Evolutionary conservation across 1,140 invertebrate species (phyloP), one percentile per base, ranked within the genome.

Genomic region (Sarcophaga peregrina): DNA sequence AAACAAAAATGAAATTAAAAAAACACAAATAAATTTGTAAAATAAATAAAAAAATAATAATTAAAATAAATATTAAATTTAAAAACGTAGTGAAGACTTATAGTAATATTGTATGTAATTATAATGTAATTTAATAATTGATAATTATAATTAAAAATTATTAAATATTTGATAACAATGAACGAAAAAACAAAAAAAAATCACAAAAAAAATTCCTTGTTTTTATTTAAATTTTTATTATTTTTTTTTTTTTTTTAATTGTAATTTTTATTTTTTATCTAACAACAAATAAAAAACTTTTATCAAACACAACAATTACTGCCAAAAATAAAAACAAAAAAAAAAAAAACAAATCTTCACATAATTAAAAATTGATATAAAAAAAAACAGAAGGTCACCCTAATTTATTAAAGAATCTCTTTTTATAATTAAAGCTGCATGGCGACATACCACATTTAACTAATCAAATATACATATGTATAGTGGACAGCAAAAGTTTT

Each of bases 21-120:
- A 50, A 15, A 20, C 25, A 78, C 25, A 10, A 46, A 10, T 20
- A 50, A 74, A 78, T 78, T 50, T 78, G 75, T 78, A 78, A 62
- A 81, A 52, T n/a, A 45, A 68, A 62, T 81, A 68, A 48, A 8
- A 54, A 58, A 81, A 52, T 11, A 17, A 78, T 52, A 54, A 81
- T 1, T 15, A 81, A 25, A 54, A 37, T 20, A 54, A 37, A 81
- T 3, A 81, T 68, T 62, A 25, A 81, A 81, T 48, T 48, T 76
- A 10, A 78, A 78, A 78, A 78, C 45, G 75, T 78, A 78, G 75
- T 78, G 75, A 78, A 78, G 75, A 78, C 75, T 78, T 78, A 78
- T 78, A 78, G 75, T 78, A 78, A n/a, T 76, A 76, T 78, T 52
- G 75, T 78, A 78, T 68, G 62, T 68, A 68, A 17, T 68, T 68